Evolutionary conservation across 1,140 invertebrate genomes (phyloP).

Genomic region (Hycleus cichorii): DNA sequence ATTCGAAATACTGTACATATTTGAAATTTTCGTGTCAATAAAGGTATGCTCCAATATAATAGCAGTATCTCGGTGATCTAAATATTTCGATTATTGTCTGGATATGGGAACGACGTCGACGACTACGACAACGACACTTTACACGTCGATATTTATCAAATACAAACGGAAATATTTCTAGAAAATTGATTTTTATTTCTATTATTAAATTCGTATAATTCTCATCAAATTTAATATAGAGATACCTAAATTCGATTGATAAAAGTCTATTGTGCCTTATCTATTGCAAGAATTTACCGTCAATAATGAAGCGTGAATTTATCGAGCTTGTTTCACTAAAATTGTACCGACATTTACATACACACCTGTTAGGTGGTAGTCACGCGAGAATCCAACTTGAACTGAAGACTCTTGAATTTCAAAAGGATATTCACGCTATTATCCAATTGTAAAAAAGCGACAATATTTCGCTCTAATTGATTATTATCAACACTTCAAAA

Average conservation of each 20-base stretch:
- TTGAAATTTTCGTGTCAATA: conserved; percentile 14
- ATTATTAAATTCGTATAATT: neutral
- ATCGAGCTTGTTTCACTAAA: conserved; percentile 2
- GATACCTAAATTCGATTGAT: neutral
- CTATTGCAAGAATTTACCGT: conserved; percentile 3
- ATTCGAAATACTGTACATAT: conserved; percentile 20
- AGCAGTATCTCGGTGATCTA: neutral
- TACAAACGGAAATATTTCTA: conserved; percentile 9
- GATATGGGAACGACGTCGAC: neutral
- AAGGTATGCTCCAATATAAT: conserved; percentile 8
- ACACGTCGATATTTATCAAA: conserved; percentile 5
- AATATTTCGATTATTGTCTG: conserved; percentile 8
- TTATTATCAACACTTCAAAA: neutral
- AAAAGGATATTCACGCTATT: conserved; percentile 9
- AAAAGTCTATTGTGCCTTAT: neutral
- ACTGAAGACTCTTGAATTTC: conserved; percentile 13
- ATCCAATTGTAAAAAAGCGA: neutral
- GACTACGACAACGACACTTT: conserved; percentile 1
- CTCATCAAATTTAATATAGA: neutral
- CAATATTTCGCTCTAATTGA: too few species aligned
- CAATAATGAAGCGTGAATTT: conserved; percentile 9
- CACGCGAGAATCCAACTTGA: conserved; percentile 12
- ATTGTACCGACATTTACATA: conserved; percentile 11
- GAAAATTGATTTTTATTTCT: neutral
- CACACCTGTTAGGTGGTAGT: conserved; percentile 11